Evolutionary conservation across 2,113 vertebrate genomes (phyloP), one percentile per base, ranked within the genome.

Genomic region (Opisthocomus hoazin): DNA sequence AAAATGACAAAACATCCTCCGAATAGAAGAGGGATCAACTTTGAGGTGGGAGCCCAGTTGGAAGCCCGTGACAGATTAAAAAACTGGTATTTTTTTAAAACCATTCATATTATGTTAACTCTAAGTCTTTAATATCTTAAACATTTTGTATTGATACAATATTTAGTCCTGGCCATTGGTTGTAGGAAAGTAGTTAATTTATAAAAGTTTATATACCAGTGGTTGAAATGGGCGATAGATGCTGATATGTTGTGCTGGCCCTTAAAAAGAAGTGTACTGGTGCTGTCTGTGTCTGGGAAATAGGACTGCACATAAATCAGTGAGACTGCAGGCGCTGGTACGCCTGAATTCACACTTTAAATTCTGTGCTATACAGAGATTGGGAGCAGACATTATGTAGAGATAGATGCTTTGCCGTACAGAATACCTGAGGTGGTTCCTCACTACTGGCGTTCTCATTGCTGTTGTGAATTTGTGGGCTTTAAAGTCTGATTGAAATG

Each of bases 1-100:
- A 98, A 98, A 98, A 99, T 99, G 99, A 99, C 98, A 98, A 99
- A 99, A 98, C 99, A 99, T 95, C 99, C 99, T 95, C 99, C 99
- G 74, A 98, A 99, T 97, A 98, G 99, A 97, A 98, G 98, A 97
- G 99, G 99, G 96, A 99, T 99, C 98, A 98, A 97, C 96, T 99
- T 99, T 97, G 99, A 99, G 98, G 98, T 99, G 93, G 99, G 99
- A 98, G 99, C 99, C 97, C 98, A 99, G 94, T 98, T 99, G 95
- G 99, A 99, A 98, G 99, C 99, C 75, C 98, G 99, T 95, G 99
- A 99, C 98, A 98, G 98, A 94, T 99, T 99, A 96, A 99, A 99
- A 98, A 99, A 99, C 98, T 99, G 99, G 99, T 99, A 99, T 96
- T 98, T 98, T 97, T 97, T 97, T 94, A 93, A 96, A 85, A 94